phyloP scores from a whole-genome alignment of 2,113 vertebrate species.

The Ceyx melanurus region DNA sequence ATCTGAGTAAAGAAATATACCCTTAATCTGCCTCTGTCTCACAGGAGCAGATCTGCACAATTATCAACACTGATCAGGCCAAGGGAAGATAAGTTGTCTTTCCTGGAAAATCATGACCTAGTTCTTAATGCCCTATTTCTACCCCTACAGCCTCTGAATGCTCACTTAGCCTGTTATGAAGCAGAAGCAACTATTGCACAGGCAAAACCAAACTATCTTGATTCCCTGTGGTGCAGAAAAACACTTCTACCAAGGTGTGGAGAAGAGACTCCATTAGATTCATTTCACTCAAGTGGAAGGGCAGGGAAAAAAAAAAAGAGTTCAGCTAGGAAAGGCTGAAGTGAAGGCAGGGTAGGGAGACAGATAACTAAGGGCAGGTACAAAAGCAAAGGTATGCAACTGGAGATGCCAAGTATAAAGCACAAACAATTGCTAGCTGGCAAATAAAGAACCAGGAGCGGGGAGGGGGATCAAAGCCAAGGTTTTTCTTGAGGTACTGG shows the following conservation, averaged over 20 bases:
- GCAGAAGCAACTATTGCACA: not conserved
- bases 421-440: not conserved
- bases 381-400: rapidly evolving
- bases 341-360: not conserved
- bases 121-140: not conserved
- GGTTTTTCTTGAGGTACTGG: not conserved
- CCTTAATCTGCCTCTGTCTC: not conserved
- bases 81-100: not conserved
- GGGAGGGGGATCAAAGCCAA: not conserved
- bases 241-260: not conserved
- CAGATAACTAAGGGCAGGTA: not conserved
- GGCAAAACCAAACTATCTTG: not conserved
- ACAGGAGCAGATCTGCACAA: not conserved
- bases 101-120: not conserved
- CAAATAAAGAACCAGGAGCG: not conserved
- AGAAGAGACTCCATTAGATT: rapidly evolving
- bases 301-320: not conserved
- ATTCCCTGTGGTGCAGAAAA: not conserved
- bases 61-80: not conserved
- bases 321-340: not conserved
- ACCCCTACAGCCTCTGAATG: not conserved
- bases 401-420: not conserved
- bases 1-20: not conserved
- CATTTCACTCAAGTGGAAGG: not conserved
- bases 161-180: not conserved